These are phyloP conservation scores for Orycteropus afer DNA, from an alignment of 2,113 vertebrate species.

Conservation along the genomic window DNA sequence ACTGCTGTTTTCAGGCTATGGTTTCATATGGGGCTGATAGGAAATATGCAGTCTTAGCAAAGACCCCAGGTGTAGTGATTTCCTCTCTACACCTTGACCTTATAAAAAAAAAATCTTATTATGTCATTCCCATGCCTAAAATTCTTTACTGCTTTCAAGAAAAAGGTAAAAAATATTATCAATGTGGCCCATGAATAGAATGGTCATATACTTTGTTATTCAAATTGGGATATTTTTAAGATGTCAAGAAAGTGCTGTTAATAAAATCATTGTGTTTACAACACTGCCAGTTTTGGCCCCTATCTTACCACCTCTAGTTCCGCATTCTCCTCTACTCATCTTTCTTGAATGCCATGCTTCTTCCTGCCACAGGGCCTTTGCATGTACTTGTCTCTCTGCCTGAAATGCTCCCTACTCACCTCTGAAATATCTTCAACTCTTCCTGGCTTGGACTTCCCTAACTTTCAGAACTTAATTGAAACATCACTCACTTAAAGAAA, in stretches of 20 bases:
- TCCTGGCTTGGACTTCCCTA: not conserved
- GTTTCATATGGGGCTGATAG: not conserved
- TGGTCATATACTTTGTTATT: not conserved
- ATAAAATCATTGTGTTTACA: not conserved
- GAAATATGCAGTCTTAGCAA: not conserved
- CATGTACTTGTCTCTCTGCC: not conserved
- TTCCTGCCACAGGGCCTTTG: not conserved
- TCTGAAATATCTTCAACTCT: not conserved
- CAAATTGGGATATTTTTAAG: not conserved
- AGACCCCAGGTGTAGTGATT: not conserved
- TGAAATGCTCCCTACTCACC: not conserved
- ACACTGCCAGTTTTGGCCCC: not conserved
- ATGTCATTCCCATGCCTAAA: not conserved
- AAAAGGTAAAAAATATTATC: conserved; percentile 11
- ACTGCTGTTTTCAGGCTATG: not conserved
- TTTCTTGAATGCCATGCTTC: not conserved
- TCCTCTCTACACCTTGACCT: not conserved
- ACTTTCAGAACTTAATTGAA: not conserved
- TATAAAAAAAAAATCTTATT: not conserved
- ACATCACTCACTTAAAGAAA: not conserved
- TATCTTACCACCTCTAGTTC: not conserved
- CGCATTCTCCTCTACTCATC: not conserved
- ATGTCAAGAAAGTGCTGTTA: not conserved
- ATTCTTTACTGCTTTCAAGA: not conserved
- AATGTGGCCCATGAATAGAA: not conserved